Percentiles rank a stretch among this genome's conserved stretches.
Evolutionary conservation across 2,113 vertebrate species (phyloP).

Genomic region (Ptychochromis oligacanthus): DNA sequence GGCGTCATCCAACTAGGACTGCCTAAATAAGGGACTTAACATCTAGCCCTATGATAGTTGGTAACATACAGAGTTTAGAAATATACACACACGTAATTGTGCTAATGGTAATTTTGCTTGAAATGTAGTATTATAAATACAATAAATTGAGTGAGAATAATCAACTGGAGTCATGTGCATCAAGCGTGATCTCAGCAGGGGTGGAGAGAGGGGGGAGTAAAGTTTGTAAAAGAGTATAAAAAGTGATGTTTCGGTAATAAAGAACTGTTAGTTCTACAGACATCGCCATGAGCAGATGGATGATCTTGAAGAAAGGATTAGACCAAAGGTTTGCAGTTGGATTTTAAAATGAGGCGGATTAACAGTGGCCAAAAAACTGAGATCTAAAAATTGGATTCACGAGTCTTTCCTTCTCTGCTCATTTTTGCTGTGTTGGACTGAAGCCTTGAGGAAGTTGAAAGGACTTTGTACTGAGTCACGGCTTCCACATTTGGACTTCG

Average conservation of each 20-base stretch:
- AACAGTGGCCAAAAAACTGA: neutral
- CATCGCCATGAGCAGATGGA: neutral
- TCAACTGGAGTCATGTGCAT: neutral
- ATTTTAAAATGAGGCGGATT: too few relatives aligned
- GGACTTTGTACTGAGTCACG: neutral
- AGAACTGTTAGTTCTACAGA: neutral
- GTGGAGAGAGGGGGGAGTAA: neutral
- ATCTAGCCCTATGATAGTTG: too few relatives aligned
- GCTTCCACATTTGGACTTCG: neutral
- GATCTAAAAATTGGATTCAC: neutral
- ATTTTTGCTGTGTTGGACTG: neutral
- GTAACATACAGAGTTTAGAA: too few relatives aligned
- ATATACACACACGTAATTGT: too few relatives aligned
- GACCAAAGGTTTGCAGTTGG: too few relatives aligned
- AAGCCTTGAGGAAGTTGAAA: neutral
- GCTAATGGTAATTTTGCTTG: too few relatives aligned
- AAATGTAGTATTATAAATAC: too few relatives aligned
- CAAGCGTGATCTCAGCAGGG: neutral
- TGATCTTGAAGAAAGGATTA: neutral
- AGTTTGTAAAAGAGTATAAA: neutral
- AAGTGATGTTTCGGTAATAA: neutral
- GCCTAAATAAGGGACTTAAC: too few relatives aligned
- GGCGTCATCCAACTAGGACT: too few relatives aligned
- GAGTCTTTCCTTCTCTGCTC: neutral
- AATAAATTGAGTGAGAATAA: too few relatives aligned